phyloP scores from a whole-genome alignment of 2,113 vertebrate species.

The Cygnus buccinator region DNA sequence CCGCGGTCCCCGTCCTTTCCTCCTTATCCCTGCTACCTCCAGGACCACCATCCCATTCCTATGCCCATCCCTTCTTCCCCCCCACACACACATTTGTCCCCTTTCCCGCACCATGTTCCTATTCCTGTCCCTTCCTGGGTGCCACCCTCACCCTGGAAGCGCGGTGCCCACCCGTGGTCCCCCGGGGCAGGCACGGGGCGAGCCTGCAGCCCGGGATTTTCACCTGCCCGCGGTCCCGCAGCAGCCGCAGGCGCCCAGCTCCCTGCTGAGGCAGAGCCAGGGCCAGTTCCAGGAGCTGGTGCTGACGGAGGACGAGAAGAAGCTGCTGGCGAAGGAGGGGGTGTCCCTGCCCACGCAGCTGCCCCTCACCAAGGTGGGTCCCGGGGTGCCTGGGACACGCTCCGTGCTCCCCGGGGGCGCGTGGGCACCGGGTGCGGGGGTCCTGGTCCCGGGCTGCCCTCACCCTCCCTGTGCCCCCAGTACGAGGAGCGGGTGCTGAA shows the following conservation, averaged over 20 bases:
- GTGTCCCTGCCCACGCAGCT: slow-evolving; percentile 86
- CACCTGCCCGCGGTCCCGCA: rapidly evolving
- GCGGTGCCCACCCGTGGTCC: not conserved
- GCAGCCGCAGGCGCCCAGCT: slow-evolving; percentile 48
- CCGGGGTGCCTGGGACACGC: rapidly evolving
- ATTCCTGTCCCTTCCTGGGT: not conserved
- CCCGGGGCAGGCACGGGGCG: rapidly evolving
- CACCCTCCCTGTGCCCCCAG: slow-evolving; percentile 55
- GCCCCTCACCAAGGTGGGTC: slow-evolving; percentile 91
- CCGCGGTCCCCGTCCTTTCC: not conserved
- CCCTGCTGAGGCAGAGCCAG: slow-evolving; percentile 35
- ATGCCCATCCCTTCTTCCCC: not conserved
- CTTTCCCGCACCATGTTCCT: not conserved
- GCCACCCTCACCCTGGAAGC: not conserved
- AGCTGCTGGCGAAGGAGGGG: slow-evolving; percentile 92
- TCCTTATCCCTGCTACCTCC: not conserved
- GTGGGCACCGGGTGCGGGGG: rapidly evolving
- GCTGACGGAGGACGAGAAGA: slow-evolving; percentile 94
- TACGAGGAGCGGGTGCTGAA: slow-evolving; percentile 92
- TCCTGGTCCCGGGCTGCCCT: rapidly evolving
- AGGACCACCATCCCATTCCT: not conserved
- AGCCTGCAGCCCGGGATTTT: rapidly evolving
- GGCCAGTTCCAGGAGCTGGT: slow-evolving; percentile 84
- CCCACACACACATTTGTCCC: too few species aligned
- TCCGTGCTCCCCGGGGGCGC: too few species aligned